Conservation (phyloP, 2,797 vertebrate species). For the Margarornis squamiger region DNA sequence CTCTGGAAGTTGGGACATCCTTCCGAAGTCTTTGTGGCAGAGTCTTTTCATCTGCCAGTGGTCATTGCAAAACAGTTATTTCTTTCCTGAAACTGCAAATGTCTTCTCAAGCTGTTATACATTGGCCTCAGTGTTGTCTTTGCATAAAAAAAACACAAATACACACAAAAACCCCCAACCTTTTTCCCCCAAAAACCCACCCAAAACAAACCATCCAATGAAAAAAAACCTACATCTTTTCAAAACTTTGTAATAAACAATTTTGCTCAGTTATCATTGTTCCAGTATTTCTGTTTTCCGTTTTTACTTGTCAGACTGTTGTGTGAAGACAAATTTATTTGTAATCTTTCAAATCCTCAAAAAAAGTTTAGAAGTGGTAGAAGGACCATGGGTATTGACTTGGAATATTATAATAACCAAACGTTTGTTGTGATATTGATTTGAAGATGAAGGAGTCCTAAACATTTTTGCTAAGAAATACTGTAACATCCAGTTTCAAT, state of each 20-base stretch:
- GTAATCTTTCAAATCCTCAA: not conserved
- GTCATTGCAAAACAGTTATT: not conserved
- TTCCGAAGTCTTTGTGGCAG: not conserved
- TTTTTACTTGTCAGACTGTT: not conserved
- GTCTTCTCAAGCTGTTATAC: not conserved
- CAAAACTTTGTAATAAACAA: not conserved
- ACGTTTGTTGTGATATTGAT: not conserved
- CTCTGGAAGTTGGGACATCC: not conserved
- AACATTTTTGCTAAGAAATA: not conserved
- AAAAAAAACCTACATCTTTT: not conserved
- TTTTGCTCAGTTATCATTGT: not conserved
- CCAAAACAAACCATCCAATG: not conserved
- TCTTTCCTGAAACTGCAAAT: not conserved
- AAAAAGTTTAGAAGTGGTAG: not conserved
- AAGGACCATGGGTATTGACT: not conserved
- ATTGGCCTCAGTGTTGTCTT: not conserved
- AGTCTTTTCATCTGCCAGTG: not conserved
- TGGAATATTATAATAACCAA: not conserved
- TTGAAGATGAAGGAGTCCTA: not conserved
- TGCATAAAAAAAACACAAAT: fast-evolving
- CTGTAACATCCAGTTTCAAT: not conserved
- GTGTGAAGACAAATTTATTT: not conserved
- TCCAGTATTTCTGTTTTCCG: not conserved
- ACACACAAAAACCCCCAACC: not conserved
- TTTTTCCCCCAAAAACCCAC: not conserved